Conservation (phyloP, 2,888 invertebrate species). For the Thecocarcelia acutangulata region DNA sequence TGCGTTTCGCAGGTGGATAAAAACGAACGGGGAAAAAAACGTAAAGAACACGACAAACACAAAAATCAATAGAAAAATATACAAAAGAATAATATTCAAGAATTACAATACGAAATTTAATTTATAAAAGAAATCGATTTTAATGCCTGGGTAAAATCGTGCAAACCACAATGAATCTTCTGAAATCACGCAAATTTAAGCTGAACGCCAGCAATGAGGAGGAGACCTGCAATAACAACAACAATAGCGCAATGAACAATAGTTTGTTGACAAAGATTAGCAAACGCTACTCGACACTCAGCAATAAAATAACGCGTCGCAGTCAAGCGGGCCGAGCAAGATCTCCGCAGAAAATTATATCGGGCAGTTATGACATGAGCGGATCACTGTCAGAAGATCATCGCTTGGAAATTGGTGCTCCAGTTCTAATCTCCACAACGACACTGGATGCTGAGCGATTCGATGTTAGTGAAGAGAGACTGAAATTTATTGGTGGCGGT, state of each 20-base stretch:
- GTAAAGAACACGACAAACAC: not conserved
- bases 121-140: not conserved
- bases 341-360: conserved; percentile 76
- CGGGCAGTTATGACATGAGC: conserved; percentile 81
- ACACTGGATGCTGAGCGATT: conserved; percentile 79
- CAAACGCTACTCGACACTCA: conserved; percentile 80
- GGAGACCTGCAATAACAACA: conserved; percentile 64
- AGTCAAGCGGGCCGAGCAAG: conserved; percentile 75
- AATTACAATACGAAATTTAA: not conserved
- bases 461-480: conserved; percentile 76
- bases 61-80: not conserved
- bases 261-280: conserved; percentile 78
- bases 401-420: conserved; percentile 80
- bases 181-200: conserved; percentile 77
- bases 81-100: not conserved
- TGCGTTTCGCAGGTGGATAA: not conserved
- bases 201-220: conserved; percentile 53
- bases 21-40: not conserved
- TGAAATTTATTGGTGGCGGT: conserved; percentile 77
- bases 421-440: conserved; percentile 80
- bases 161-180: conserved; percentile 74
- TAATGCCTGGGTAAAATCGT: conserved; percentile 16
- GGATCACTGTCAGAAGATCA: conserved; percentile 80
- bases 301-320: conserved; percentile 78
- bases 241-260: conserved; percentile 46